These are phyloP conservation scores for Ormia ochracea DNA, from an alignment of 2,888 invertebrate species.

Conservation along the genomic window DNA sequence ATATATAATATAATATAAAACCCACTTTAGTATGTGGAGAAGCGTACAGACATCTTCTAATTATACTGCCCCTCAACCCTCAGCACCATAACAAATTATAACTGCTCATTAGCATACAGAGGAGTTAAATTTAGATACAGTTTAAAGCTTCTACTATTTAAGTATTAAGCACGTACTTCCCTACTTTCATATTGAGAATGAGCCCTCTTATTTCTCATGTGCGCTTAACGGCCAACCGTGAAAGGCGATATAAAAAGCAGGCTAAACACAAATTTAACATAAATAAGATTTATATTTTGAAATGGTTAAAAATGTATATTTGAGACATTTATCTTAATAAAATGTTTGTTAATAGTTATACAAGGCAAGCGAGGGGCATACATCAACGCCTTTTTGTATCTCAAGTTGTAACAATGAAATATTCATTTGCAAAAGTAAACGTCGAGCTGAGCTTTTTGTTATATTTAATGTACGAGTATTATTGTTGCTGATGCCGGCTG, in stretches of 20 bases:
- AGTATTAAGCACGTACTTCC: constrained; percentile 58
- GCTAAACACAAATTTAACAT: constrained; percentile 9
- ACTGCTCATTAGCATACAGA: constrained; percentile 34
- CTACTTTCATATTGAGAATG: neutral
- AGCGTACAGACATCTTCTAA: constrained; percentile 1
- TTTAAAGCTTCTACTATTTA: constrained; percentile 46
- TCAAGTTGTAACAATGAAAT: constrained; percentile 8
- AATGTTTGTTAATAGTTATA: constrained; percentile 60
- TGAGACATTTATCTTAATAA: constrained; percentile 60
- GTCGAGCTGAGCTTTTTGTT: too few relatives aligned
- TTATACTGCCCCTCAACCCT: neutral
- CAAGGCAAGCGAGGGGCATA: constrained; percentile 52
- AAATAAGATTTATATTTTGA: constrained; percentile 62
- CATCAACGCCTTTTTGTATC: constrained; percentile 60
- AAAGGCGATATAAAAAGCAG: neutral
- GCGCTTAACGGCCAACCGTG: neutral
- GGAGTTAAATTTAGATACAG: constrained; percentile 16
- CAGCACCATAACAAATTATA: constrained; percentile 23
- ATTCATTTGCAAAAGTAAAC: constrained; percentile 8
- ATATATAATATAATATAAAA: neutral
- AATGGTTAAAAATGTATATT: constrained; percentile 52
- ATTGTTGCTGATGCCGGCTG: neutral
- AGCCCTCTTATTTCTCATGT: neutral
- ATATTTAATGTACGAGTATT: neutral
- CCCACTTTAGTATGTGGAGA: neutral